Percentiles rank a stretch among this genome's conserved stretches.
These are phyloP conservation scores for Otolemur garnettii DNA, from an alignment of 2,113 vertebrate species.

Conservation along the genomic window DNA sequence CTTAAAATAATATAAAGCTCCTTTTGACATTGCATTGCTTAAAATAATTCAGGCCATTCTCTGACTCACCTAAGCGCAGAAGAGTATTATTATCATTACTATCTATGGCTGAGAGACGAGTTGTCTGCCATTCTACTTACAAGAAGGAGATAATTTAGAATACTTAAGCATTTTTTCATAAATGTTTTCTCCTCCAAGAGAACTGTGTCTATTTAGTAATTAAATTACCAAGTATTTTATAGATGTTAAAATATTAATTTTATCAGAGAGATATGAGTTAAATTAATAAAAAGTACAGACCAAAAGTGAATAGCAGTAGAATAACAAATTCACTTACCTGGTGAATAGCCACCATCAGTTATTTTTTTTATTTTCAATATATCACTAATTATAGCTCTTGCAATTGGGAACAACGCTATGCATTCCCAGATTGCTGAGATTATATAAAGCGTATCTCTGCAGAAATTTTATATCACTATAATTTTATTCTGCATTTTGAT, in stretches of 20 bases:
- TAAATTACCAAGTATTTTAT: not conserved
- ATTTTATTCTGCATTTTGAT: constrained; percentile 47
- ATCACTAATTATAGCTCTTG: not conserved
- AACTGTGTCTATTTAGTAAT: not conserved
- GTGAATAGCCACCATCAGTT: not conserved
- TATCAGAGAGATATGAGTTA: not conserved
- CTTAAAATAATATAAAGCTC: not conserved
- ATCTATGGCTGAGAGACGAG: not conserved
- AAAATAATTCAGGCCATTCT: not conserved
- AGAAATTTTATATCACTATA: not conserved
- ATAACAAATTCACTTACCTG: not conserved
- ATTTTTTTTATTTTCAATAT: not conserved
- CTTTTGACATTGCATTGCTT: not conserved
- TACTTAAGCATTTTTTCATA: not conserved
- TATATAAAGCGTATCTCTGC: not conserved
- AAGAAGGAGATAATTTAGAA: not conserved
- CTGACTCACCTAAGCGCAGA: not conserved
- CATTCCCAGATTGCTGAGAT: not conserved
- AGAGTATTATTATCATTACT: not conserved
- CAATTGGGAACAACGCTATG: not conserved
- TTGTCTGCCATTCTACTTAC: not conserved
- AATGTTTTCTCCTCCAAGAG: not conserved
- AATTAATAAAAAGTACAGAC: not conserved
- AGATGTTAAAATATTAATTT: not conserved
- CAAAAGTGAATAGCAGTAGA: not conserved